Base-by-base conservation (phyloP, 2,888 invertebrate species). In the Icerya purchasi region DNA sequence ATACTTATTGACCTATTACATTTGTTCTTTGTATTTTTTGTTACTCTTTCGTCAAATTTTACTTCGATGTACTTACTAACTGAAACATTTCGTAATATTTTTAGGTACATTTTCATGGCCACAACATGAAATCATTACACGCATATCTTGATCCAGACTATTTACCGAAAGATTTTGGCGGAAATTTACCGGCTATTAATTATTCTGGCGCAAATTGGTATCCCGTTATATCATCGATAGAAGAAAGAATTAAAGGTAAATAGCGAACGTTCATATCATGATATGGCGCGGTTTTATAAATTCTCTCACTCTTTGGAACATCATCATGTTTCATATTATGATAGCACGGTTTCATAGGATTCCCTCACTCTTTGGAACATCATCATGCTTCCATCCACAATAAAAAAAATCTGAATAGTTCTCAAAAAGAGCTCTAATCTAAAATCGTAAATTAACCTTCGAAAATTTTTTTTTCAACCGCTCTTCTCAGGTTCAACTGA, bases 51-150 rank as follows among this genome's bases (percentile, higher is more conserved):
- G 50, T 18, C 19, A 21, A 21, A 52, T 49, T 14, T 49, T 22
- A 60, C 19, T n/a, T 55, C 20, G 50, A 22, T 53, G 25, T 50
- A n/a, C 22, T 22, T 22, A 52, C 52, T 52, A 52, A 18, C 52
- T 18, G 52, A 20, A 52, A 18, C 22, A 19, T 53, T 61, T 73
- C 75, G n/a, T n/a, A n/a, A n/a, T 8, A 36, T 8, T 36, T 36
- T 1, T 73, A 88, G 81, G 82, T 88, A 73, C 82, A 78, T 73
- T 87, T 88, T 80, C 88, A 89, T 70, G 86, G 86, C 18, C 76
- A 76, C 61, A 84, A 88, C 68, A 86, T 87, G 85, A 68, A 78
- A 36, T 81, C 82, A 0, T 76, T 89, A 2, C 88, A 89, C 69
- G 78, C 82, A 69, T 76, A 83, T 71, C 70, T 89, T 65, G 75